Evolutionary conservation across 2,797 vertebrate genomes (phyloP).

Genomic region (Pagetopsis macropterus): DNA sequence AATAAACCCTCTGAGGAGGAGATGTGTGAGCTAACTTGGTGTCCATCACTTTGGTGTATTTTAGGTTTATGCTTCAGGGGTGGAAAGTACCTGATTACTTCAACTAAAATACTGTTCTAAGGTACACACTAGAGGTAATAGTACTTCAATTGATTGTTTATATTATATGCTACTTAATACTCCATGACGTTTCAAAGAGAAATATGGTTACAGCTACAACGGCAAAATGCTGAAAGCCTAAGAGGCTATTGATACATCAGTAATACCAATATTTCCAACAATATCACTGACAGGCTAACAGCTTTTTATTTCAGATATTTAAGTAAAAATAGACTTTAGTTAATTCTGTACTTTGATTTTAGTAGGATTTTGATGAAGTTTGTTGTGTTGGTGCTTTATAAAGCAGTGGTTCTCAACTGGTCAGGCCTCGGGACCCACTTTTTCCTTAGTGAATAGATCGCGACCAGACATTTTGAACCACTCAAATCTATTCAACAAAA

Average conservation of each 20-base stretch:
- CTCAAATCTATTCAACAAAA: too few relatives aligned
- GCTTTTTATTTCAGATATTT: not conserved
- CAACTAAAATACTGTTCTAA: not conserved
- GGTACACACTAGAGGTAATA: not conserved
- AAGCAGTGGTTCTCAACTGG: too few relatives aligned
- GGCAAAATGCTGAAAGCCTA: not conserved
- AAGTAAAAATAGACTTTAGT: not conserved
- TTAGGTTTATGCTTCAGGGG: not conserved
- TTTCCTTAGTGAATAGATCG: too few relatives aligned
- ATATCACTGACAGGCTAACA: not conserved
- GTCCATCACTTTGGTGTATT: not conserved
- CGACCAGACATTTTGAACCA: too few relatives aligned
- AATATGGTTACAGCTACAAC: not conserved
- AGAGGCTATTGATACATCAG: not conserved
- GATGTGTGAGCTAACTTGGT: conserved; percentile 10
- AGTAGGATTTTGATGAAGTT: not conserved
- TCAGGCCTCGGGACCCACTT: too few relatives aligned
- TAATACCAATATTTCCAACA: not conserved
- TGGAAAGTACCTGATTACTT: not conserved
- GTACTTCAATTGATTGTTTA: too few relatives aligned
- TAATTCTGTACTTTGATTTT: not conserved
- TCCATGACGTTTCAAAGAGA: not conserved
- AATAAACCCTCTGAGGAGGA: conserved; percentile 13
- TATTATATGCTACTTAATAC: not conserved
- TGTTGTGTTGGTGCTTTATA: not conserved